Percentiles rank a stretch among this genome's conserved stretches.
phyloP scores from a whole-genome alignment of 2,113 vertebrate species.

The Diadophis punctatus region DNA sequence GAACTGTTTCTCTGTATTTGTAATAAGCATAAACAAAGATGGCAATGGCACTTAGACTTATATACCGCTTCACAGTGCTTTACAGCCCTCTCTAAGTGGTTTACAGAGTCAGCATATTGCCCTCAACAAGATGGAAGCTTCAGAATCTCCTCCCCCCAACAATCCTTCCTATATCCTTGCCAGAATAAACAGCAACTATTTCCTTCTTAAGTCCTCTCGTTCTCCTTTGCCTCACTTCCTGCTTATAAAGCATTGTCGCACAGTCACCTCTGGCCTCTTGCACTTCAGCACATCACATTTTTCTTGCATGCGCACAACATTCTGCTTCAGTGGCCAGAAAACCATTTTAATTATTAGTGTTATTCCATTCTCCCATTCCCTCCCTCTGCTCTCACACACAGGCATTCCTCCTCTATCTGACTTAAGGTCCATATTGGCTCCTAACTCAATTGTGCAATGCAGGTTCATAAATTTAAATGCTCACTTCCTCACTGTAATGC shows the following conservation, averaged over 20 bases:
- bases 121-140: slow-evolving; percentile 27
- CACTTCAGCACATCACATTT: slow-evolving; percentile 60
- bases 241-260: slow-evolving; percentile 64
- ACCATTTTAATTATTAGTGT: slow-evolving; percentile 60
- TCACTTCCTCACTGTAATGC: slow-evolving; percentile 37
- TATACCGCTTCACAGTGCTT: too few species aligned
- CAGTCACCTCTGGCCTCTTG: slow-evolving; percentile 48
- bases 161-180: not conserved
- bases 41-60: too few species aligned
- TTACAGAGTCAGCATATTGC: too few species aligned
- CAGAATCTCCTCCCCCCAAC: not conserved
- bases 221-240: slow-evolving; percentile 53
- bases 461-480: slow-evolving; percentile 42
- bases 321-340: slow-evolving; percentile 48
- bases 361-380: slow-evolving; percentile 54
- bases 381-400: slow-evolving; percentile 18
- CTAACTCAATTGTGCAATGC: slow-evolving; percentile 46
- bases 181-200: slow-evolving; percentile 62
- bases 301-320: slow-evolving; percentile 49
- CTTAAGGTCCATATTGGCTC: slow-evolving; percentile 25
- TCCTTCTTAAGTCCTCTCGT: slow-evolving; percentile 44
- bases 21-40: slow-evolving; percentile 52
- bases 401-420: slow-evolving; percentile 36
- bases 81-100: too few species aligned
- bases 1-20: slow-evolving; percentile 40